Evolutionary conservation across 2,888 invertebrate species (phyloP).

Genomic region (Euspilapteryx auroguttella): DNA sequence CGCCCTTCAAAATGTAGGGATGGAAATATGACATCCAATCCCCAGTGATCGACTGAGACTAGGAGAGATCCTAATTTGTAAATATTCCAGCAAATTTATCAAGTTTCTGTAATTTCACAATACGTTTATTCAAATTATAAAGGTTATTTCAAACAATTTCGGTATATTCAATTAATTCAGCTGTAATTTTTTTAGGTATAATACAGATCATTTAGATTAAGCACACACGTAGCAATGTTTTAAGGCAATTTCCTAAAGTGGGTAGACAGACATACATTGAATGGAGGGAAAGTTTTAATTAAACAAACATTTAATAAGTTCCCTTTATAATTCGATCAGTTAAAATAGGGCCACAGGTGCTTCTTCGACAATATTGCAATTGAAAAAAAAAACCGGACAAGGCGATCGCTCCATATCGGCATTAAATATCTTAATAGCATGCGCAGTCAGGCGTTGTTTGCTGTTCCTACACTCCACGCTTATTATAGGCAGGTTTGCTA

Average conservation of each 20-base stretch:
- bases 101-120: no score
- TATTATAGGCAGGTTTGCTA: constrained; percentile 14
- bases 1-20: constrained; percentile 12
- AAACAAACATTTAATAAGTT: no score
- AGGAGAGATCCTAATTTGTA: constrained; percentile 10
- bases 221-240: no score
- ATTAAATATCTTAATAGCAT: constrained; percentile 38
- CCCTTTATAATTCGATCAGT: neutral
- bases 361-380: constrained; percentile 11
- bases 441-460: constrained; percentile 38
- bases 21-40: constrained; percentile 2
- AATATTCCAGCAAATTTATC: no score
- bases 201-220: no score
- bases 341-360: neutral
- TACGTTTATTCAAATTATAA: no score
- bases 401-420: constrained; percentile 22
- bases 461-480: constrained; percentile 19
- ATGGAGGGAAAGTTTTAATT: no score
- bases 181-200: no score
- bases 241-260: no score
- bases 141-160: no score
- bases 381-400: constrained; percentile 24
- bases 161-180: no score
- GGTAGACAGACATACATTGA: no score
- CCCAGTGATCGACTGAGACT: constrained; percentile 11